phyloP scores from a whole-genome alignment of 2,888 invertebrate species.

The Trissolcus brochymenae region DNA sequence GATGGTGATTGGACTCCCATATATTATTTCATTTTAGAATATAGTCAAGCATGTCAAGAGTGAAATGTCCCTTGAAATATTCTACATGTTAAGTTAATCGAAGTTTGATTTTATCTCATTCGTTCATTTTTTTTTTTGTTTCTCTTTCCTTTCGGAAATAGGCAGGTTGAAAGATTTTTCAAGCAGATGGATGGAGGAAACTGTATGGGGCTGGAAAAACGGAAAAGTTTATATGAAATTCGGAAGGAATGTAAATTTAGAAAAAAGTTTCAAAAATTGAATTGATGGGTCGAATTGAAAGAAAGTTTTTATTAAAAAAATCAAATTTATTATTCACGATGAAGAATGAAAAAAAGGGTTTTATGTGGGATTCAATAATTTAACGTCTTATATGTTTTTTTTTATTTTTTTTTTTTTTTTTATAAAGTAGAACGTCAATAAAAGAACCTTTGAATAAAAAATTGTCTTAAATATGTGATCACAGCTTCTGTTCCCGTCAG shows the following conservation, averaged over 20 bases:
- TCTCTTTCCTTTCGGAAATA: not conserved
- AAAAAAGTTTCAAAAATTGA: too few species aligned
- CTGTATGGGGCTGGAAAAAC: not conserved
- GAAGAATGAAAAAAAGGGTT: too few species aligned
- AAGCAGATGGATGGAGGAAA: not conserved
- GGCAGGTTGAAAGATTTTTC: slow-evolving; percentile 4
- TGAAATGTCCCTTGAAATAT: too few species aligned
- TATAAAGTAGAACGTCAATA: too few species aligned
- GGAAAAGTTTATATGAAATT: slow-evolving; percentile 1
- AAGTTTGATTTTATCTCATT: not conserved
- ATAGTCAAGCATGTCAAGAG: not conserved
- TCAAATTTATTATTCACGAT: too few species aligned
- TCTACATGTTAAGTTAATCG: too few species aligned
- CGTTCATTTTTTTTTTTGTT: not conserved
- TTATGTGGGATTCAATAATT: too few species aligned
- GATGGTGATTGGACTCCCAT: not conserved
- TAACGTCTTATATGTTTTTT: too few species aligned
- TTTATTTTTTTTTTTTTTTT: too few species aligned
- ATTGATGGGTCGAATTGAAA: slow-evolving; percentile 1
- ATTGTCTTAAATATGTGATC: too few species aligned
- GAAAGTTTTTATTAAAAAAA: not conserved
- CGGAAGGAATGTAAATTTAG: not conserved
- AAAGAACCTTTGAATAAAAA: too few species aligned
- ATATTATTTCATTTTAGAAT: not conserved
- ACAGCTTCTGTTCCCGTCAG: too few species aligned